A percentile compares a stretch with the other conserved stretches of the same genome.
Evolutionary conservation across 2,113 vertebrate genomes (phyloP).

Genomic region (Morone saxatilis): DNA sequence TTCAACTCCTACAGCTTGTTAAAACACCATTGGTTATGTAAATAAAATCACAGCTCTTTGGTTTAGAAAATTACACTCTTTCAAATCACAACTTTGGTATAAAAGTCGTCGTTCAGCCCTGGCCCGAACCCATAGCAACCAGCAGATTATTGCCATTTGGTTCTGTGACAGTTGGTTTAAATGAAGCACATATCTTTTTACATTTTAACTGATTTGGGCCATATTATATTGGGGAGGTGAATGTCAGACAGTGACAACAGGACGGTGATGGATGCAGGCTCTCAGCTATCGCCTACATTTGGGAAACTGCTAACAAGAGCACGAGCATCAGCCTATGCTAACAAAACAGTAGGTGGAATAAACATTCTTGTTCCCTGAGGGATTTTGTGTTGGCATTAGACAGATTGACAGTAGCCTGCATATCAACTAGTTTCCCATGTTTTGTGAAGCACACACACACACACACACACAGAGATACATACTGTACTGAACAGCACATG

Average conservation of each 20-base stretch:
- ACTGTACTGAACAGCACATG: background rate
- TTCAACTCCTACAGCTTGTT: slow-evolving; percentile 7
- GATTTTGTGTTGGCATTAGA: slow-evolving; percentile 31
- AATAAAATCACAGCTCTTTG: background rate
- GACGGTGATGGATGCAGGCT: slow-evolving; percentile 20
- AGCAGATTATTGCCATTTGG: background rate
- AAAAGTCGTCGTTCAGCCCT: background rate
- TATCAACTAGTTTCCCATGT: slow-evolving; percentile 40
- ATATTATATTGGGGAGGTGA: background rate
- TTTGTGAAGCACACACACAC: slow-evolving; percentile 21
- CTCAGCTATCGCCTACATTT: slow-evolving; percentile 27
- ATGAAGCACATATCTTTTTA: background rate
- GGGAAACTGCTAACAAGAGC: slow-evolving; percentile 40
- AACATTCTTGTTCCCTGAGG: slow-evolving; percentile 43
- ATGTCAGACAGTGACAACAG: background rate
- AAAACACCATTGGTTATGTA: slow-evolving; percentile 1
- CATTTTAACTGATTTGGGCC: background rate
- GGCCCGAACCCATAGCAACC: background rate
- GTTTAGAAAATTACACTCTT: background rate
- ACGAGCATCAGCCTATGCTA: slow-evolving; percentile 34
- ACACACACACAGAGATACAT: slow-evolving; percentile 11
- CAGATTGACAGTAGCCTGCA: slow-evolving; percentile 55
- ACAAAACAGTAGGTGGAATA: slow-evolving; percentile 63
- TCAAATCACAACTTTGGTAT: background rate
- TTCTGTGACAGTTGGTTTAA: background rate